Base-by-base conservation (phyloP, 2,113 vertebrate species). In the Clinocottus analis region DNA sequence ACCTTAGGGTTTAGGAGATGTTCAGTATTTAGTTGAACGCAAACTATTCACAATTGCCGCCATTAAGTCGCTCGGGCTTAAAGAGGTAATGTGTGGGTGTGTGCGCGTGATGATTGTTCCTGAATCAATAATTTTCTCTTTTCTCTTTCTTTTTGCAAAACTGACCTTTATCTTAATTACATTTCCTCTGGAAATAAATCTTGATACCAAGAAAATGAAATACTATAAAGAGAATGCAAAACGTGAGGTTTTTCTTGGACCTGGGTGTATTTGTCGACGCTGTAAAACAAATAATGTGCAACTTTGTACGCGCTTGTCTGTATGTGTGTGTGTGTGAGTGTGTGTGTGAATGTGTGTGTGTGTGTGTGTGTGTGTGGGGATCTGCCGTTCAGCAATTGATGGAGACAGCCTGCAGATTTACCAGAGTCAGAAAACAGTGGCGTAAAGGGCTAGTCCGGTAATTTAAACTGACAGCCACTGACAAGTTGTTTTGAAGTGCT, bases 381-480 rank as follows among this genome's bases (percentile, higher is more conserved):
- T 63, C 69, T 72, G 60, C 71, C 64, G 45, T 11, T 79, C 62
- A 56, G 23, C 85, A 89, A 89, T 87, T 85, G 89, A 88, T 89
- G 65, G 53, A 79, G 87, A 85, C 84, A 90, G 87, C 73, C 87
- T 80, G 77, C 82, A 92, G 87, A 91, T 92, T 91, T 84, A 79
- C 84, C 85, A 72, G 79, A 85, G 77, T 90, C 85, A 87, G 67
- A 86, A 74, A 87, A 82, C 77, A 69, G 61, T 68, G 63, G 31
- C 16, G 10, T 77, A 83, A 87, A 85, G 79, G 74, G 79, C 58
- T 64, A 61, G 62, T 89, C 72, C 19, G 11, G 71, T 92, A 91
- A 92, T 91, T 88, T 83, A 85, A 90, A 90, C 62, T 85, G 91
- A 91, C 91, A 91, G 88, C 89, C 64, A 72, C 82, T 92, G 87